Percentiles rank a stretch among this genome's conserved stretches.
phyloP scores from a whole-genome alignment of 2,888 invertebrate genomes.

The Phortica magna region DNA sequence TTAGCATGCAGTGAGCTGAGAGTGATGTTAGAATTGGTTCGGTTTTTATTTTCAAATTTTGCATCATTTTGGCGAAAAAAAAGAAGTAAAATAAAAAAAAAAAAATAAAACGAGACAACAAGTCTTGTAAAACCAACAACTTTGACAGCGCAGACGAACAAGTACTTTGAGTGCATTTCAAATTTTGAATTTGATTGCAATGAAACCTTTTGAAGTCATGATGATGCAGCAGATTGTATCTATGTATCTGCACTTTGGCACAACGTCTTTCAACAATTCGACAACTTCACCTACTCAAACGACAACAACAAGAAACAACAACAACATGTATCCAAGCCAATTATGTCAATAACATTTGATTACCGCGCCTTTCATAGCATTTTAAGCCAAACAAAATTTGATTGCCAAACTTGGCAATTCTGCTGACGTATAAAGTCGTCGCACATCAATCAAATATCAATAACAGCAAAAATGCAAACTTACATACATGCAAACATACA shows the following conservation, averaged over 20 bases:
- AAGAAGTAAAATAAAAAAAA: too few species aligned
- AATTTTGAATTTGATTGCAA: too few species aligned
- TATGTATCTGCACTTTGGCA: neutral
- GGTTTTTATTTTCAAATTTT: neutral
- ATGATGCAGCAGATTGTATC: too few species aligned
- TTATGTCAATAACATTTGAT: constrained; percentile 15
- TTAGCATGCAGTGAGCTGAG: neutral
- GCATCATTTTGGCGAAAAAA: neutral
- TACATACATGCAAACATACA: neutral
- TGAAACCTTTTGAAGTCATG: too few species aligned
- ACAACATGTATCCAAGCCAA: neutral
- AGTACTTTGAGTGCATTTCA: too few species aligned
- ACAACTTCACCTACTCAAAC: neutral
- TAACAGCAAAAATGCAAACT: constrained; percentile 4
- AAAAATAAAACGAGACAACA: neutral
- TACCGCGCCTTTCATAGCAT: constrained; percentile 20
- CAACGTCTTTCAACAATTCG: neutral
- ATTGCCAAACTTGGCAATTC: constrained; percentile 6
- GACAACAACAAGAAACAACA: neutral
- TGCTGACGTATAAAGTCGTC: neutral
- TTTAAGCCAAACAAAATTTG: neutral
- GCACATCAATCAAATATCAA: constrained; percentile 25
- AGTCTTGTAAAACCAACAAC: too few species aligned
- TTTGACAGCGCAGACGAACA: too few species aligned
- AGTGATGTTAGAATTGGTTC: neutral